These are phyloP conservation scores for Pteronura brasiliensis DNA, from an alignment of 2,113 vertebrate genomes.

Conservation along the genomic window DNA sequence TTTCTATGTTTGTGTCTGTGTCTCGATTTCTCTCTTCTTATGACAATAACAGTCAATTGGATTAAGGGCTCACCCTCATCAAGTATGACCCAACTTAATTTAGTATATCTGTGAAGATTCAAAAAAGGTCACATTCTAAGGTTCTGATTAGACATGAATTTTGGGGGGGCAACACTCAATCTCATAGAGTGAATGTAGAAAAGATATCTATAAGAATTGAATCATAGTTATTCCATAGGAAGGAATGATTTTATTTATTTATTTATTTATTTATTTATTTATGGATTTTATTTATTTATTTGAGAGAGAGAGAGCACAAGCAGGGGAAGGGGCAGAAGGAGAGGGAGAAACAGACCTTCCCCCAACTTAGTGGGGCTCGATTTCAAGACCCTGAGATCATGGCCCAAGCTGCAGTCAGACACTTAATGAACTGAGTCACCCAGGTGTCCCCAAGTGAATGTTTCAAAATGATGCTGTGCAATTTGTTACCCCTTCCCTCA, in stretches of 20 bases:
- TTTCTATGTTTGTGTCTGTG: background rate
- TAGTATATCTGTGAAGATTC: background rate
- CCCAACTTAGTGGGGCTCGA: fast-evolving
- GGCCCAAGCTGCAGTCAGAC: background rate
- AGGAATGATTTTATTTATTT: background rate
- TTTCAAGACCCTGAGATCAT: background rate
- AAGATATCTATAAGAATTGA: background rate
- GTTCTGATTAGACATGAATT: background rate
- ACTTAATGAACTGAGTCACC: background rate
- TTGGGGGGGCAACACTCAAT: background rate
- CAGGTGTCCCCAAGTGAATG: background rate
- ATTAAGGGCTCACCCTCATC: background rate
- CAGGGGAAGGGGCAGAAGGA: background rate
- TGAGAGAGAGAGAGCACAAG: background rate
- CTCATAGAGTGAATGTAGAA: background rate
- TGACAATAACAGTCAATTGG: background rate
- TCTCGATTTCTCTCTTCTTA: background rate
- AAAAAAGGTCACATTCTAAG: background rate
- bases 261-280: too few species aligned
- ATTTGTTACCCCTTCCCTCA: background rate
- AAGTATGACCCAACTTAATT: background rate
- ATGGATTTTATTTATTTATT: background rate
- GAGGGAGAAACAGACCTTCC: background rate
- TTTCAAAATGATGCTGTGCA: background rate
- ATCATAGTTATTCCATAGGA: background rate